These are phyloP conservation scores for Agrochola lychnidis DNA, from an alignment of 2,888 invertebrate genomes.

Conservation along the genomic window DNA sequence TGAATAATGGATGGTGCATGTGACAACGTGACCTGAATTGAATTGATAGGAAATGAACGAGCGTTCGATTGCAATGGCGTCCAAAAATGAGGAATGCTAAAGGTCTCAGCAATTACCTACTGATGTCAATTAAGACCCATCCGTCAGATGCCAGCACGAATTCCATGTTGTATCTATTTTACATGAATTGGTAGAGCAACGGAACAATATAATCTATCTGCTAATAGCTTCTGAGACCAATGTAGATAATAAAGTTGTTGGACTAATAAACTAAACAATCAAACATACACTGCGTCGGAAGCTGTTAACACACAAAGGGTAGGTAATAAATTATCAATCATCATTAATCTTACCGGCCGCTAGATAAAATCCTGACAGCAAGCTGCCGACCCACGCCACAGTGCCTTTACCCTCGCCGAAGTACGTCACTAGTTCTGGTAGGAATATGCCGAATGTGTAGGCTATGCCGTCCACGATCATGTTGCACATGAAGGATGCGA, in stretches of 20 bases:
- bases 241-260: constrained; percentile 15
- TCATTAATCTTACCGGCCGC: constrained; percentile 93
- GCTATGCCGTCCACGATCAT: constrained; percentile 99
- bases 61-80: constrained; percentile 58
- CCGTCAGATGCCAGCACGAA: constrained; percentile 15
- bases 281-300: constrained; percentile 1
- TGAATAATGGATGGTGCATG: constrained; percentile 72
- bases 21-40: constrained; percentile 79
- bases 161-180: constrained; percentile 1
- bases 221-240: neutral
- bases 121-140: constrained; percentile 42
- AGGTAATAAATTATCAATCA: constrained; percentile 40
- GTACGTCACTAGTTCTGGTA: constrained; percentile 94
- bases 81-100: constrained; percentile 57
- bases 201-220: neutral
- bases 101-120: constrained; percentile 44
- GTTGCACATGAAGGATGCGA: constrained; percentile 99
- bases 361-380: constrained; percentile 98
- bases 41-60: constrained; percentile 78
- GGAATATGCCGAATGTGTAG: constrained; percentile 99
- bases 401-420: constrained; percentile 97
- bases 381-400: constrained; percentile 98
- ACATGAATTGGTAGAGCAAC: neutral
- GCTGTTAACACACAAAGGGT: constrained; percentile 29
- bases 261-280: constrained; percentile 16